These are phyloP conservation scores for Tamias sibiricus DNA, from an alignment of 2,113 vertebrate species.

Conservation along the genomic window DNA sequence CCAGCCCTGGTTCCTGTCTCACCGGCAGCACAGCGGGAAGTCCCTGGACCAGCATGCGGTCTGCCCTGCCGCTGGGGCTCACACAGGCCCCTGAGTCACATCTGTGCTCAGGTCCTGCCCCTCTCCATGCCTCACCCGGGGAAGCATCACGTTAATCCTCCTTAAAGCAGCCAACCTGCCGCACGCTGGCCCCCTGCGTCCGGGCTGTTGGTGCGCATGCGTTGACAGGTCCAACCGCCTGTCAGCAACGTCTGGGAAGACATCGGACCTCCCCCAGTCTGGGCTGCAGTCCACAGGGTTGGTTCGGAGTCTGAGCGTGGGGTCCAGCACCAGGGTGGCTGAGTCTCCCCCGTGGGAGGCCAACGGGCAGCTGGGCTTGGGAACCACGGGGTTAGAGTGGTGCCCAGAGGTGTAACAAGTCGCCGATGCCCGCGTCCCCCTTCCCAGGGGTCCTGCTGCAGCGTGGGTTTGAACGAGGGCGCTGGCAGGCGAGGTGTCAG, in stretches of 20 bases:
- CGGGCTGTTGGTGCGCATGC: neutral
- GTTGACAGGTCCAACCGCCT: no score
- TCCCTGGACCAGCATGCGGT: fast-evolving
- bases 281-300: fast-evolving
- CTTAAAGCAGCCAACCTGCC: neutral
- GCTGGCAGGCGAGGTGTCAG: fast-evolving
- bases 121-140: no score
- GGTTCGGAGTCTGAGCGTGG: neutral
- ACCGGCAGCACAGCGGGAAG: fast-evolving
- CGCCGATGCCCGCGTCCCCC: fast-evolving
- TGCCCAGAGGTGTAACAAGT: fast-evolving
- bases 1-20: fast-evolving
- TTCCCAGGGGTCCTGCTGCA: fast-evolving
- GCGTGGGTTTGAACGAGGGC: neutral
- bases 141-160: neutral
- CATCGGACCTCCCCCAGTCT: fast-evolving
- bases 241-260: neutral
- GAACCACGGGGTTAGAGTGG: no score
- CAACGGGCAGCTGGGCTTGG: fast-evolving
- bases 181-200: neutral
- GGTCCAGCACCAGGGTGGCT: no score
- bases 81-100: neutral
- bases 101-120: no score
- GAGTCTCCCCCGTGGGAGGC: no score
- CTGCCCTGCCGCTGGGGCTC: neutral